These are phyloP conservation scores for Momotus momota DNA, from an alignment of 2,797 vertebrate species.

Conservation along the genomic window DNA sequence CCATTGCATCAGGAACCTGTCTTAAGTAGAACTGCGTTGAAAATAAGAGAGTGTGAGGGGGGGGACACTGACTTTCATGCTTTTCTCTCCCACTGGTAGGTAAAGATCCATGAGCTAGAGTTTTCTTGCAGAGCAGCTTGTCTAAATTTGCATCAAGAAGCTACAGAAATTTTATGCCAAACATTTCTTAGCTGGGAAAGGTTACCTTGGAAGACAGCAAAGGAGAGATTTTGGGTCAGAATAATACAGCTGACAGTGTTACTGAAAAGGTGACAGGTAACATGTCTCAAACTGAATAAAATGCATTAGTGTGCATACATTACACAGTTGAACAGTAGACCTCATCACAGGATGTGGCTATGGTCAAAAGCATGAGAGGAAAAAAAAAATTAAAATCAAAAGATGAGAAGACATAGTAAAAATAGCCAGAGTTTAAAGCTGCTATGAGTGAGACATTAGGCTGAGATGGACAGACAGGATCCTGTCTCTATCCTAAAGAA, in stretches of 20 bases:
- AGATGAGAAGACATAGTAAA: background rate
- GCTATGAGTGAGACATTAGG: background rate
- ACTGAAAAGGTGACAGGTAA: background rate
- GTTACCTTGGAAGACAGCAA: background rate
- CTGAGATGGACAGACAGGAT: background rate
- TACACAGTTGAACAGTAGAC: background rate
- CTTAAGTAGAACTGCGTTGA: background rate
- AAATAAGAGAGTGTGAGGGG: background rate
- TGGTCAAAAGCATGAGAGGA: slow-evolving; percentile 22
- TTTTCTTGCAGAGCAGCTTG: background rate
- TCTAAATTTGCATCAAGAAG: background rate
- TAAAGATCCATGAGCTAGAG: rapidly evolving
- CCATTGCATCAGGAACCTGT: background rate
- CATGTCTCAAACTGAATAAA: background rate
- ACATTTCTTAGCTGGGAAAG: background rate
- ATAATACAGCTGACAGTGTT: background rate
- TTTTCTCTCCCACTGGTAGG: background rate
- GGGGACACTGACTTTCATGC: background rate
- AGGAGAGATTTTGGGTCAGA: background rate
- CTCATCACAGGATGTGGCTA: slow-evolving; percentile 54
- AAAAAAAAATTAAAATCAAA: background rate
- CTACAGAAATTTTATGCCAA: background rate
- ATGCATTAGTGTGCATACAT: background rate
- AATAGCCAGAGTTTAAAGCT: background rate
- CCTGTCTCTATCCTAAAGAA: background rate